Evolutionary conservation across 92 coral and sea anemone species (phyloP).

Genomic region (Pocillopora meandrina): DNA sequence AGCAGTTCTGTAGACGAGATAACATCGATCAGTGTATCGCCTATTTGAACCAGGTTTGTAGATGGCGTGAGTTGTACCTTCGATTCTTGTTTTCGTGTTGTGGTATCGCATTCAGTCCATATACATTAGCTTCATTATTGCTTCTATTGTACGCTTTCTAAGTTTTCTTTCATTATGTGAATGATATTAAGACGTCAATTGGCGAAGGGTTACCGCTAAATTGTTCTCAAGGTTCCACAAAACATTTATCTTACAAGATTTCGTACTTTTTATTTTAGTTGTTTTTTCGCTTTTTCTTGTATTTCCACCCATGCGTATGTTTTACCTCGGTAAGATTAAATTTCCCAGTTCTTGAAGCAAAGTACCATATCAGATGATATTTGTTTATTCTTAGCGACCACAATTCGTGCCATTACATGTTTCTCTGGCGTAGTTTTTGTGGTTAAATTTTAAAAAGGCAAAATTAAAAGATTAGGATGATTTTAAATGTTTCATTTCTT

Average conservation of each 20-base stretch:
- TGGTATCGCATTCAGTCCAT: neutral
- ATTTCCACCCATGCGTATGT: neutral
- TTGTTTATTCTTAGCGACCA: constrained; percentile 9
- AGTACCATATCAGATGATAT: neutral
- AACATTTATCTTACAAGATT: neutral
- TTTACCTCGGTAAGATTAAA: too few relatives aligned
- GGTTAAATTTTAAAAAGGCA: neutral
- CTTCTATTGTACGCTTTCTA: constrained; percentile 13
- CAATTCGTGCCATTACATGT: neutral
- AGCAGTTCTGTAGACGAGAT: constrained; percentile 86
- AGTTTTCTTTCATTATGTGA: neutral
- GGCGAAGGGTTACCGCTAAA: neutral
- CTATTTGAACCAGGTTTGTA: constrained; percentile 88
- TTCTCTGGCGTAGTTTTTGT: neutral
- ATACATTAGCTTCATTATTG: constrained; percentile 2
- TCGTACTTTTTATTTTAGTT: neutral
- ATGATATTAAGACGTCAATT: neutral
- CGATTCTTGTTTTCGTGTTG: neutral
- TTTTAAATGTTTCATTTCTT: neutral
- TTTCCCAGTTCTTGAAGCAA: neutral
- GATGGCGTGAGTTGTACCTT: neutral
- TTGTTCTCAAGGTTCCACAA: neutral
- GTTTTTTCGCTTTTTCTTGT: neutral
- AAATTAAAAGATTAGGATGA: constrained; percentile 10
- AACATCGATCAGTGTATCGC: constrained; percentile 94